Evolutionary conservation across 2,888 invertebrate genomes (phyloP).

Genomic region (Loripinus fragilis): DNA sequence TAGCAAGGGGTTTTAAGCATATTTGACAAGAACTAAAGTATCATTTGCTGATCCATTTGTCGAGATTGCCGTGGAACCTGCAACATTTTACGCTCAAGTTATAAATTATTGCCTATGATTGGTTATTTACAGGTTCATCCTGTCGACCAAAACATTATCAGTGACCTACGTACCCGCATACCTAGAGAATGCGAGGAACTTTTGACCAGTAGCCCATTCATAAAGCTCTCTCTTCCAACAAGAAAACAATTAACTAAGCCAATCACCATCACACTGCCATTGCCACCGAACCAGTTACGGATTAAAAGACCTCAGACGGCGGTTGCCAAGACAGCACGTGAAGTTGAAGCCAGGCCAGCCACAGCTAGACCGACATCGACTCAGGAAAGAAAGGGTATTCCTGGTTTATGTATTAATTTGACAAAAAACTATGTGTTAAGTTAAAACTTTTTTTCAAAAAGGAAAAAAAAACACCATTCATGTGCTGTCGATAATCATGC

Average conservation of each 20-base stretch:
- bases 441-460: background rate
- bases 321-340: slow-evolving; percentile 21
- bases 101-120: too few species aligned
- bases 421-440: too few species aligned
- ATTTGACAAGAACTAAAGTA: too few species aligned
- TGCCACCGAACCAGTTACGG: slow-evolving; percentile 69
- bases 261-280: slow-evolving; percentile 71
- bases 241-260: slow-evolving; percentile 65
- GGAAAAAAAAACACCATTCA: background rate
- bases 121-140: slow-evolving; percentile 71
- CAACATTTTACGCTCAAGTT: too few species aligned
- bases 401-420: too few species aligned
- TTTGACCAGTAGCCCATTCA: slow-evolving; percentile 71
- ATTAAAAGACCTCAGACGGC: slow-evolving; percentile 73
- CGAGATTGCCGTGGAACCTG: too few species aligned
- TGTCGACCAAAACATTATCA: slow-evolving; percentile 70
- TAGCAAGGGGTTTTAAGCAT: too few species aligned
- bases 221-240: slow-evolving; percentile 60
- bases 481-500: too few species aligned
- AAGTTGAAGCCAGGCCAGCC: slow-evolving; percentile 48
- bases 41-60: too few species aligned
- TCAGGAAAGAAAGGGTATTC: slow-evolving; percentile 34
- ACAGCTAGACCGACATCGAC: slow-evolving; percentile 55
- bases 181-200: slow-evolving; percentile 66
- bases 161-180: slow-evolving; percentile 68